Percentiles rank a stretch among this genome's conserved stretches.
Evolutionary conservation across 2,888 invertebrate genomes (phyloP).

Genomic region (Caenorhabditis sp.): DNA sequence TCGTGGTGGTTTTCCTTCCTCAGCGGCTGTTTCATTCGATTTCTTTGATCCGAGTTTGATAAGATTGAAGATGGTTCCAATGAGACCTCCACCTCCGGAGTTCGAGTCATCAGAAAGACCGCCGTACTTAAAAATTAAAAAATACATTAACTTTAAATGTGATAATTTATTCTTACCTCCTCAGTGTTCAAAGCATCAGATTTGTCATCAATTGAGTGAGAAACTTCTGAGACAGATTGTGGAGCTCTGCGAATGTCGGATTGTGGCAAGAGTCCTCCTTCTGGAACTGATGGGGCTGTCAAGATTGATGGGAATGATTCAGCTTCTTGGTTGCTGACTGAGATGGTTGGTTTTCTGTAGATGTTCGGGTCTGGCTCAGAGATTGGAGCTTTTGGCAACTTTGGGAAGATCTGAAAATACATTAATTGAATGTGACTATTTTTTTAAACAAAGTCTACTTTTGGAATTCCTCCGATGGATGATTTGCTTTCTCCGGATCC

Average conservation of each 20-base stretch:
- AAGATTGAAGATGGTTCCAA: constrained; percentile 68
- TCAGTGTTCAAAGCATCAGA: constrained; percentile 41
- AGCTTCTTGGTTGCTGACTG: constrained; percentile 13
- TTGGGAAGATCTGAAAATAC: constrained; percentile 60
- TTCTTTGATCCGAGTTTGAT: constrained; percentile 64
- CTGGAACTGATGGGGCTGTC: constrained; percentile 60
- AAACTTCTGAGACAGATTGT: constrained; percentile 63
- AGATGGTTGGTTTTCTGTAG: constrained; percentile 9
- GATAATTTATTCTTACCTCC: constrained; percentile 27
- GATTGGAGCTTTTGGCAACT: constrained; percentile 66
- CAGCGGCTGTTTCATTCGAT: constrained; percentile 28
- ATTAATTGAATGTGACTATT: background rate
- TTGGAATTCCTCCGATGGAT: constrained; percentile 71
- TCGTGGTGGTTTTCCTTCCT: constrained; percentile 15
- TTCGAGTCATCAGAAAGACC: constrained; percentile 65
- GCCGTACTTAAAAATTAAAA: constrained; percentile 50
- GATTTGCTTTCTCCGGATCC: constrained; percentile 61
- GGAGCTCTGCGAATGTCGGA: constrained; percentile 62
- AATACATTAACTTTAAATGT: background rate
- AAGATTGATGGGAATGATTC: constrained; percentile 46
- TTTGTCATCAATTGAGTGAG: constrained; percentile 46
- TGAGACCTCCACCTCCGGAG: constrained; percentile 62
- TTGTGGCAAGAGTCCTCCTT: constrained; percentile 66
- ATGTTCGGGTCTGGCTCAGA: constrained; percentile 22
- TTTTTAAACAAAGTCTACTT: constrained; percentile 25